Conservation (phyloP, 2,888 invertebrate genomes). For the Dicyrtomina minuta region DNA sequence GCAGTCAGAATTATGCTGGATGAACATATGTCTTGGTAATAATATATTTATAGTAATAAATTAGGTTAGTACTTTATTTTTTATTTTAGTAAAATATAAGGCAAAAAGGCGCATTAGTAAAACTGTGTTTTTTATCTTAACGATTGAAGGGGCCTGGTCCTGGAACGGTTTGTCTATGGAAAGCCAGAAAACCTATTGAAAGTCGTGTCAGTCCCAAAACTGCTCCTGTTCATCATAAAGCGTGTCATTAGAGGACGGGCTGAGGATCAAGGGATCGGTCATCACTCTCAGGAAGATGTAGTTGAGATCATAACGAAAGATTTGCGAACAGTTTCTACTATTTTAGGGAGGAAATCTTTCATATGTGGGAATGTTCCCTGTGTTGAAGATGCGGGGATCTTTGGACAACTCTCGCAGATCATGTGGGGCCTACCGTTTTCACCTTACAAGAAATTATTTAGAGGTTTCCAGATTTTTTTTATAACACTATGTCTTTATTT, state of each 20-base stretch:
- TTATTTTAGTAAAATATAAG: no score
- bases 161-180: constrained; percentile 21
- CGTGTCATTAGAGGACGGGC: background rate
- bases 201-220: constrained; percentile 6
- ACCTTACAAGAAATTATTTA: background rate
- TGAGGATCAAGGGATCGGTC: constrained; percentile 35
- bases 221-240: background rate
- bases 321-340: constrained; percentile 40
- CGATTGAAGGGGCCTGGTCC: constrained; percentile 17
- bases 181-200: background rate
- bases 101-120: no score
- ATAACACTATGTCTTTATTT: no score
- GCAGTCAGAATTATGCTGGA: constrained; percentile 24
- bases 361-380: constrained; percentile 47
- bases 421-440: constrained; percentile 46
- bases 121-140: background rate
- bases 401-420: constrained; percentile 57
- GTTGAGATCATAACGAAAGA: constrained; percentile 38
- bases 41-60: no score
- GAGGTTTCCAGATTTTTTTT: no score
- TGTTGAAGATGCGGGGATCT: constrained; percentile 56
- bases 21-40: constrained; percentile 29
- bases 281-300: constrained; percentile 44
- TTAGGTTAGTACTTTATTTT: no score
- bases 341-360: constrained; percentile 45